These are phyloP conservation scores for Callocephalon fimbriatum DNA, from an alignment of 2,113 vertebrate genomes.

Conservation along the genomic window DNA sequence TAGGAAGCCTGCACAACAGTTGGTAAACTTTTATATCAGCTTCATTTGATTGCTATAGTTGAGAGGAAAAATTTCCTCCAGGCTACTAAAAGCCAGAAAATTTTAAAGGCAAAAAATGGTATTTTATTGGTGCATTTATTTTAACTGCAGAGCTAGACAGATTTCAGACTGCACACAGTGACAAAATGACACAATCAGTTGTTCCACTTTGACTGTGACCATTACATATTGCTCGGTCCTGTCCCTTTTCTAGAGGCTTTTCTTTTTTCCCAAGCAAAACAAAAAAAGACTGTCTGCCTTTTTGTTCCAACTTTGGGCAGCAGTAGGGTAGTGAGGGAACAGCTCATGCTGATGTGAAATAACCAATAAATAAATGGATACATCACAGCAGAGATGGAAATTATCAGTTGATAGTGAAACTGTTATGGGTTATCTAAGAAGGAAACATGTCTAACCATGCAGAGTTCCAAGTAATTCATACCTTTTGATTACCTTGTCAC, in stretches of 20 bases:
- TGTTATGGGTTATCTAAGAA: not conserved
- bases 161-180: not conserved
- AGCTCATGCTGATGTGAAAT: not conserved
- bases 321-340: not conserved
- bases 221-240: not conserved
- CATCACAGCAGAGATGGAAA: not conserved
- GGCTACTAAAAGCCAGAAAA: not conserved
- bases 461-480: not conserved
- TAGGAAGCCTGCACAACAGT: not conserved
- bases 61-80: not conserved
- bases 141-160: not conserved
- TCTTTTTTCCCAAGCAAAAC: not conserved
- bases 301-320: not conserved
- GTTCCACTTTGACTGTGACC: not conserved
- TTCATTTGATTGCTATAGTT: not conserved
- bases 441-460: not conserved
- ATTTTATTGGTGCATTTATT: constrained; percentile 1
- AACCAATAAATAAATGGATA: not conserved
- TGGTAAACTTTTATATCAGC: not conserved
- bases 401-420: not conserved
- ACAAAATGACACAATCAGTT: not conserved
- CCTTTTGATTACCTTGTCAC: not conserved
- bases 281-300: not conserved
- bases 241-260: not conserved
- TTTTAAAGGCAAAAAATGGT: not conserved